phyloP scores from a whole-genome alignment of 2,888 invertebrate species.

The Exocentrus adspersus region DNA sequence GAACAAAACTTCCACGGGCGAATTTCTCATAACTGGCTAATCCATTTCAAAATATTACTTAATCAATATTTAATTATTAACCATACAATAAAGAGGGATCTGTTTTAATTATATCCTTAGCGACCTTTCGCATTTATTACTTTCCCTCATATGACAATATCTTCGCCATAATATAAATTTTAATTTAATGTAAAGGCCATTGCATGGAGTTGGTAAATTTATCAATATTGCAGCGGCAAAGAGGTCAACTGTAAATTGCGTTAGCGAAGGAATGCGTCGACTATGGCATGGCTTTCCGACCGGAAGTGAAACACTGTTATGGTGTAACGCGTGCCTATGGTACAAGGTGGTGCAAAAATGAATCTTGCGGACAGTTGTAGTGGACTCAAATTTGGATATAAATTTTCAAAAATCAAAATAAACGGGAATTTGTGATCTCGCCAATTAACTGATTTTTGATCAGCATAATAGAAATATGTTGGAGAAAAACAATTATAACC shows the following conservation, averaged over 20 bases:
- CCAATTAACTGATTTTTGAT: too few relatives aligned
- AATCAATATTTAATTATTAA: not conserved
- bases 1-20: too few relatives aligned
- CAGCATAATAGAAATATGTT: too few relatives aligned
- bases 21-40: too few relatives aligned
- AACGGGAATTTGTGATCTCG: too few relatives aligned
- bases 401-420: too few relatives aligned
- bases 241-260: slow-evolving; percentile 36
- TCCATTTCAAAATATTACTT: not conserved
- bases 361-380: too few relatives aligned
- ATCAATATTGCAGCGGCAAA: slow-evolving; percentile 33
- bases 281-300: slow-evolving; percentile 30
- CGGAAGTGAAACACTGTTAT: slow-evolving; percentile 33
- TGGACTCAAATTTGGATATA: too few relatives aligned
- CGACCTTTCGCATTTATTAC: not conserved
- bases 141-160: slow-evolving; percentile 3
- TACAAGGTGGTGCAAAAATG: slow-evolving; percentile 2
- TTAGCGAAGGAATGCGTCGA: slow-evolving; percentile 34
- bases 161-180: not conserved
- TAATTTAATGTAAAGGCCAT: slow-evolving; percentile 13
- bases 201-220: slow-evolving; percentile 29
- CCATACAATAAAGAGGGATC: not conserved
- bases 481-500: too few relatives aligned
- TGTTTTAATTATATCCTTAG: not conserved
- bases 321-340: slow-evolving; percentile 24